These are phyloP conservation scores for Channa striata DNA, from an alignment of 2,797 vertebrate genomes.

Conservation along the genomic window DNA sequence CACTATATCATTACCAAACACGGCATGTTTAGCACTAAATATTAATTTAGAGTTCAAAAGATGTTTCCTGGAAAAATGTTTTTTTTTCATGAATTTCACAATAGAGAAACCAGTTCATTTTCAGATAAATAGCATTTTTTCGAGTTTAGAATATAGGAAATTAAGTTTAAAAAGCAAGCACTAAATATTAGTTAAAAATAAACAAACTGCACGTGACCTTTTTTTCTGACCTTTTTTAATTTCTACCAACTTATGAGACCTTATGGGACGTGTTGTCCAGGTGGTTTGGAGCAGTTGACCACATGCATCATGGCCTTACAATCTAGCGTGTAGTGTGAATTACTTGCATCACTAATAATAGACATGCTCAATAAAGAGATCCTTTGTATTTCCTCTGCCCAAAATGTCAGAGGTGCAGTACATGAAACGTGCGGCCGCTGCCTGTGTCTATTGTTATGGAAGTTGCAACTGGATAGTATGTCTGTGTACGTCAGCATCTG, in stretches of 20 bases:
- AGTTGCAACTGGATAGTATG: constrained; percentile 22
- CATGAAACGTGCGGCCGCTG: constrained; percentile 14
- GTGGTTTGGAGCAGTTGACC: not conserved
- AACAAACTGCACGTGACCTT: no score
- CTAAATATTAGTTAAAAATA: not conserved
- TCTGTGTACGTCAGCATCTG: constrained; percentile 6
- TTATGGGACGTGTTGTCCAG: not conserved
- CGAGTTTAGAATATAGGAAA: constrained; percentile 31
- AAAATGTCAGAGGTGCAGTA: constrained; percentile 13
- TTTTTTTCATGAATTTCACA: constrained; percentile 37
- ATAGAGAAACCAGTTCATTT: constrained; percentile 57
- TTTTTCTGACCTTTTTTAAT: not conserved
- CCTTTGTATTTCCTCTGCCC: constrained; percentile 2
- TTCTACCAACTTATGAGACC: not conserved
- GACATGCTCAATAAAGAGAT: not conserved
- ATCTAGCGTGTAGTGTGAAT: not conserved
- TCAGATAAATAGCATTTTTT: constrained; percentile 35
- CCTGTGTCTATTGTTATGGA: constrained; percentile 33
- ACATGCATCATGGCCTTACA: not conserved
- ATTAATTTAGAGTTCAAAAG: constrained; percentile 65
- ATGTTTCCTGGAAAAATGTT: constrained; percentile 52
- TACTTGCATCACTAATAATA: not conserved
- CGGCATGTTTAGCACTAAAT: constrained; percentile 73
- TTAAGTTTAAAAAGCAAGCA: not conserved
- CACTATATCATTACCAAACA: constrained; percentile 69